A percentile compares a stretch with the other conserved stretches of the same genome.
Conservation (phyloP, 2,113 vertebrate genomes). For the Pelmatolapia mariae region DNA sequence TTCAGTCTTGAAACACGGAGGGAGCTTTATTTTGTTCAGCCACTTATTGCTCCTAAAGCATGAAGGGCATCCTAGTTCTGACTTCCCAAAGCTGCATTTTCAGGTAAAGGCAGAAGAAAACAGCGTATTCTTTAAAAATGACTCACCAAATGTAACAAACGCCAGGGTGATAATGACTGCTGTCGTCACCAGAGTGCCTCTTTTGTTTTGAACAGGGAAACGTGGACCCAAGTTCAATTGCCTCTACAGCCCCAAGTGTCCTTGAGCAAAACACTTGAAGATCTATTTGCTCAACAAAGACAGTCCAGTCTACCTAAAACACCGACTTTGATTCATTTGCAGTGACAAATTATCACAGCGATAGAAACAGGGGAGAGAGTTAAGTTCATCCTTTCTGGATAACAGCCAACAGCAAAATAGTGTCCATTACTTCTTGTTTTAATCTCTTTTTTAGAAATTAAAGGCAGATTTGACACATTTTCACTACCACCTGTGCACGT, state of each 20-base stretch:
- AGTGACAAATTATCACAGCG: neutral
- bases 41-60: neutral
- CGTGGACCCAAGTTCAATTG: neutral
- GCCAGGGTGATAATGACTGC: neutral
- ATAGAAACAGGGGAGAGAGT: neutral
- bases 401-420: neutral
- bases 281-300: neutral
- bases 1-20: neutral
- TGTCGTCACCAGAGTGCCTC: neutral
- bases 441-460: neutral
- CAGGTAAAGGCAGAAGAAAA: neutral
- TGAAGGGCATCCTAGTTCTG: conserved; percentile 14
- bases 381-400: neutral
- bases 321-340: neutral
- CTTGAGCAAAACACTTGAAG: conserved; percentile 6
- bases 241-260: neutral
- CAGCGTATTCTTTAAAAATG: neutral
- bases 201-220: neutral
- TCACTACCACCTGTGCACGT: neutral
- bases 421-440: neutral
- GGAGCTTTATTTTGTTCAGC: neutral
- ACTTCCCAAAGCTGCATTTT: neutral
- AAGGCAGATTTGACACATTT: neutral
- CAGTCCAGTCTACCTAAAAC: neutral
- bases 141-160: neutral